Conservation (phyloP, 1,140 invertebrate species). For the Heliothis virescens region DNA sequence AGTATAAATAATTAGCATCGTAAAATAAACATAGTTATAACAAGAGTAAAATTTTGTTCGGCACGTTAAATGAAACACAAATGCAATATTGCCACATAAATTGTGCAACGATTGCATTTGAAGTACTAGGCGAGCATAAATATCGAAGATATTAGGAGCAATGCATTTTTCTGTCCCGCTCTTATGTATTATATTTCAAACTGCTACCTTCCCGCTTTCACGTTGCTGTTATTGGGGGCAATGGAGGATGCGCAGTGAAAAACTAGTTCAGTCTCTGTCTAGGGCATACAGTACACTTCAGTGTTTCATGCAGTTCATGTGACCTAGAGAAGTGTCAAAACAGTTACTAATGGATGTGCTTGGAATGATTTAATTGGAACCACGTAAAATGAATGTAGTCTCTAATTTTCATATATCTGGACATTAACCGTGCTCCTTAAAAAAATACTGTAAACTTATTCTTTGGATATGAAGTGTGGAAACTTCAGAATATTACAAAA, state of each 20-base stretch:
- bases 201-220: conserved; percentile 3
- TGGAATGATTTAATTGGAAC: neutral
- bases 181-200: neutral
- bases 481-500: too few species aligned
- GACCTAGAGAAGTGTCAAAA: neutral
- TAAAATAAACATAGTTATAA: too few species aligned
- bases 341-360: neutral
- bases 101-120: conserved; percentile 18
- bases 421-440: neutral
- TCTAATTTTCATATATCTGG: neutral
- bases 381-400: neutral
- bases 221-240: conserved; percentile 25
- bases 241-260: conserved; percentile 23
- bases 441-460: too few species aligned
- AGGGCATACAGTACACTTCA: neutral
- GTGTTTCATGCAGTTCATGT: neutral
- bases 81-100: neutral
- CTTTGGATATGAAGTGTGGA: too few species aligned
- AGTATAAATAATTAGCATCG: too few species aligned
- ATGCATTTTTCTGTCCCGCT: conserved; percentile 18
- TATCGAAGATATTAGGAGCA: neutral
- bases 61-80: neutral
- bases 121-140: conserved; percentile 13
- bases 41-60: neutral
- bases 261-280: conserved; percentile 15